A percentile compares a stretch with the other conserved stretches of the same genome.
Evolutionary conservation across 2,113 vertebrate species (phyloP).

Genomic region (Hiodon tergisus): DNA sequence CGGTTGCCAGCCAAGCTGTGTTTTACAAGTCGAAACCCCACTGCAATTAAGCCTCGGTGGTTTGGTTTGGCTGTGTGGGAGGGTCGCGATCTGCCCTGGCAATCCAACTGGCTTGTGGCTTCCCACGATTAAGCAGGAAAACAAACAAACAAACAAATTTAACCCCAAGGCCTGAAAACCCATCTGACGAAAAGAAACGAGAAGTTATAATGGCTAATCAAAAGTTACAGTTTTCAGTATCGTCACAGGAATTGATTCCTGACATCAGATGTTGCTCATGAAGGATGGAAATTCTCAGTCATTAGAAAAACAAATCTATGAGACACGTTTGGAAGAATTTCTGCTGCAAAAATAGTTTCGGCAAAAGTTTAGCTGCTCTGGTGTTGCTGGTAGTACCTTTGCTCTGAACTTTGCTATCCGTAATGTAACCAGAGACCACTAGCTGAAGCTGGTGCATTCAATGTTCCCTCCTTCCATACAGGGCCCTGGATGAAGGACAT

Average conservation of each 20-base stretch:
- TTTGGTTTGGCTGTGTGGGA: conserved; percentile 48
- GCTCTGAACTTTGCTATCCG: background rate
- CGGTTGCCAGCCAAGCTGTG: conserved; percentile 51
- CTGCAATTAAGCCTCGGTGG: conserved; percentile 55
- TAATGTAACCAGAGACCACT: no score
- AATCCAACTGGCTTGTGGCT: conserved; percentile 39
- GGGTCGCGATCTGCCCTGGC: conserved; percentile 33
- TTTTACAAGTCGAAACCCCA: conserved; percentile 65
- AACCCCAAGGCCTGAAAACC: conserved; percentile 34
- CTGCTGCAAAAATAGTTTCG: background rate
- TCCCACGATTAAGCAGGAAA: conserved; percentile 43
- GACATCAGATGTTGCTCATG: conserved; percentile 50
- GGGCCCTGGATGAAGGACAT: no score
- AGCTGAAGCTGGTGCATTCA: no score
- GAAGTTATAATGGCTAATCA: conserved; percentile 32
- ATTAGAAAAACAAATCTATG: background rate
- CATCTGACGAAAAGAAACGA: conserved; percentile 20
- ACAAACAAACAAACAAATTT: conserved; percentile 45
- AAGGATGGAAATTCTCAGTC: background rate
- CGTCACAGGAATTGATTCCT: conserved; percentile 28
- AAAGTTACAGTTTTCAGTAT: conserved; percentile 41
- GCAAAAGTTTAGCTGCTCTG: conserved; percentile 8
- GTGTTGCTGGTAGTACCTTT: conserved; percentile 21
- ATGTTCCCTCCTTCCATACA: no score
- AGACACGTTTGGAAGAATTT: background rate